Conservation (phyloP, 37 sponge, comb jelly and placozoan species). For the Cladorhizidae sp. region DNA sequence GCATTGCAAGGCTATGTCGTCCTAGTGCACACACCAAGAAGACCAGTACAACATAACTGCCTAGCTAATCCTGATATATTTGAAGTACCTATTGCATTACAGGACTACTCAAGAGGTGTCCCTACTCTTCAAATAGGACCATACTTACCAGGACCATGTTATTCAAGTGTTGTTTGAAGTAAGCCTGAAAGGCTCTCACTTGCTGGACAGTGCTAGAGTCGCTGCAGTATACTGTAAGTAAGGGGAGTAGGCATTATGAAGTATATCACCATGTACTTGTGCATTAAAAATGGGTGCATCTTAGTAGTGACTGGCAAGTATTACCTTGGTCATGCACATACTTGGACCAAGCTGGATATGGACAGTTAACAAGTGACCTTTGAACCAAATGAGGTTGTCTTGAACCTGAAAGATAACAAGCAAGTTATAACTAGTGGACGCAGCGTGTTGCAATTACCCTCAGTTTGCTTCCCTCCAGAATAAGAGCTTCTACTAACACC, state of each 20-base stretch:
- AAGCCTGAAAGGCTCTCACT: slow-evolving; percentile 49
- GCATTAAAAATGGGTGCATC: too few relatives aligned
- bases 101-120: too few relatives aligned
- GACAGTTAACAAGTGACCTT: slow-evolving; percentile 33
- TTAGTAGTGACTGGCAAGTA: too few relatives aligned
- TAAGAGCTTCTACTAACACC: not conserved
- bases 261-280: too few relatives aligned
- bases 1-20: slow-evolving; percentile 40
- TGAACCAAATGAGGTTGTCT: slow-evolving; percentile 37
- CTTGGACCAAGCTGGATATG: slow-evolving; percentile 58
- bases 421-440: too few relatives aligned
- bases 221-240: slow-evolving; percentile 8
- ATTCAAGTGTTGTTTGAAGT: slow-evolving; percentile 25
- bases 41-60: too few relatives aligned
- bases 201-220: slow-evolving; percentile 2
- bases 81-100: too few relatives aligned
- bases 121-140: not conserved
- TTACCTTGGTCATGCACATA: slow-evolving; percentile 72
- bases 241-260: too few relatives aligned
- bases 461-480: not conserved
- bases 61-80: too few relatives aligned
- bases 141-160: slow-evolving; percentile 15
- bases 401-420: not conserved
- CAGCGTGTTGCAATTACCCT: not conserved
- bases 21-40: slow-evolving; percentile 23